phyloP scores from a whole-genome alignment of 2,113 vertebrate genomes.

The Neotoma lepida region DNA sequence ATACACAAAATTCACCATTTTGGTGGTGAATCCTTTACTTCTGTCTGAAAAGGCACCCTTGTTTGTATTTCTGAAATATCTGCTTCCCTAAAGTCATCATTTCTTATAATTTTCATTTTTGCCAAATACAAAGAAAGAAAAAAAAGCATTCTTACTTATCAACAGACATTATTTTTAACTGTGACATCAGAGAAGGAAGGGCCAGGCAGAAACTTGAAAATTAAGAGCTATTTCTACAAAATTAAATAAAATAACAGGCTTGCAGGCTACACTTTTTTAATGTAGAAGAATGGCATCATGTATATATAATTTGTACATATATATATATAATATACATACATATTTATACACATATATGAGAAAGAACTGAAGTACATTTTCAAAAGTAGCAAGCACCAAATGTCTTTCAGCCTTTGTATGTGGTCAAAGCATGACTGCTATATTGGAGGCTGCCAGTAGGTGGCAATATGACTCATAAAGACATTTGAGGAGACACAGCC shows the following conservation, averaged over 20 bases:
- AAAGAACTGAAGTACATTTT: not conserved
- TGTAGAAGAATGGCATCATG: not conserved
- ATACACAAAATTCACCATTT: not conserved
- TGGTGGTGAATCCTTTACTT: not conserved
- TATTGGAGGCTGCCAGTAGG: constrained; percentile 67
- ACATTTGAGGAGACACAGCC: not conserved
- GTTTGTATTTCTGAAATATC: not conserved
- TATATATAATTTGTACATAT: not conserved
- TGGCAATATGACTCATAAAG: constrained; percentile 57
- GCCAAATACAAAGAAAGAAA: not conserved
- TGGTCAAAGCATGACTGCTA: not conserved
- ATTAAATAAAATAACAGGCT: not conserved
- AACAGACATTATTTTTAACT: not conserved
- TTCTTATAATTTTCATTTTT: not conserved
- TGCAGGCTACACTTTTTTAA: not conserved
- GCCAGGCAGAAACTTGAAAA: not conserved
- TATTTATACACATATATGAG: not conserved
- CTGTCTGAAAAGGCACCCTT: not conserved
- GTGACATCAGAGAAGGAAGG: not conserved
- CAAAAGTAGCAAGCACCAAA: not conserved
- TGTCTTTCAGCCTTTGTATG: not conserved
- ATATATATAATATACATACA: no score
- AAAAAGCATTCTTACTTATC: not conserved
- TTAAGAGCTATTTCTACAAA: not conserved
- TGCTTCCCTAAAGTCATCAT: not conserved